These are phyloP conservation scores for Sarcophaga rosellei DNA, from an alignment of 2,888 invertebrate species.

Conservation along the genomic window DNA sequence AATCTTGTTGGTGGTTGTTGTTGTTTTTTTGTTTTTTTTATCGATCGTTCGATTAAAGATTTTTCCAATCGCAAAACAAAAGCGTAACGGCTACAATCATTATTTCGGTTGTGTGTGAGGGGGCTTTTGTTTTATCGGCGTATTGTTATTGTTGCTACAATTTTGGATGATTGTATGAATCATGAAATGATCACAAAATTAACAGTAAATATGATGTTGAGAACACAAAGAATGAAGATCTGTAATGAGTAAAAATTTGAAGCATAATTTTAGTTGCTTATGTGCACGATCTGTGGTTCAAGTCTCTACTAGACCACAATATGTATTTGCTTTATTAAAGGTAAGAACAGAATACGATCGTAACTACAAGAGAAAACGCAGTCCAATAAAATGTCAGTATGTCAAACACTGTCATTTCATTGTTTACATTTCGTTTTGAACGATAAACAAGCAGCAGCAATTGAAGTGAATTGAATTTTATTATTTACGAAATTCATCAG, in stretches of 20 bases:
- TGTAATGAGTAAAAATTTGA: background rate
- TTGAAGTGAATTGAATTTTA: too few species aligned
- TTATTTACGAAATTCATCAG: too few species aligned
- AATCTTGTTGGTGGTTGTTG: constrained; percentile 37
- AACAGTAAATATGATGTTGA: constrained; percentile 2
- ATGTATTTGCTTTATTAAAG: too few species aligned
- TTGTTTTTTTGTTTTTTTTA: constrained; percentile 27
- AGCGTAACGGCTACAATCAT: constrained; percentile 48
- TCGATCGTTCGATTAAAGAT: constrained; percentile 56
- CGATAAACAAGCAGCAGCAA: too few species aligned
- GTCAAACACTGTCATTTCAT: too few species aligned
- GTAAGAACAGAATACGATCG: too few species aligned
- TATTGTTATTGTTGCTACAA: background rate
- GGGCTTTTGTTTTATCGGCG: constrained; percentile 30
- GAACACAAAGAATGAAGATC: constrained; percentile 3
- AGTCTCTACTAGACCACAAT: background rate
- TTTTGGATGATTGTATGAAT: constrained; percentile 4
- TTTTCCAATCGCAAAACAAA: constrained; percentile 62
- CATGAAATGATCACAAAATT: constrained; percentile 20
- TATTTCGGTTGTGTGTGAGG: constrained; percentile 21
- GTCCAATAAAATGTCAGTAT: too few species aligned
- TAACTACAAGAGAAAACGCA: too few species aligned
- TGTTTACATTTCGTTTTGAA: too few species aligned
- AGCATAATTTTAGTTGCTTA: constrained; percentile 43
- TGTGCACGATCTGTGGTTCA: background rate